Evolutionary conservation across 1,140 invertebrate genomes (phyloP).

Genomic region (Euura saliciscinereae): DNA sequence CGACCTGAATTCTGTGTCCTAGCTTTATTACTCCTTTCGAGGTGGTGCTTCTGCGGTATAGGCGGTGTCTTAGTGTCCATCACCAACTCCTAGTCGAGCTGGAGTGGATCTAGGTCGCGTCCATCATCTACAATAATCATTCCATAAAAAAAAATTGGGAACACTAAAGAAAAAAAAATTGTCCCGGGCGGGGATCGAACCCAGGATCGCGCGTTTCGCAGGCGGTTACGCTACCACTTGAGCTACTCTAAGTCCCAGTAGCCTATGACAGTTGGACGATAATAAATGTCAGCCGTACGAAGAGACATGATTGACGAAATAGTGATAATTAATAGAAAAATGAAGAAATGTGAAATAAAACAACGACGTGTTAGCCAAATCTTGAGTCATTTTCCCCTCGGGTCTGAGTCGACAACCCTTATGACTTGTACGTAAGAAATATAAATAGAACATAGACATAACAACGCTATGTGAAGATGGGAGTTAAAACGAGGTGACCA

Average conservation of each 20-base stretch:
- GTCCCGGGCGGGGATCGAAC: no score
- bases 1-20: slow-evolving; percentile 30
- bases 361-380: slow-evolving; percentile 7
- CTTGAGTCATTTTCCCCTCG: slow-evolving; percentile 12
- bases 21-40: slow-evolving; percentile 30
- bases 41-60: slow-evolving; percentile 46
- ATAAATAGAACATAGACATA: no score
- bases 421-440: no score
- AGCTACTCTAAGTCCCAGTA: slow-evolving; percentile 8
- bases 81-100: slow-evolving; percentile 36
- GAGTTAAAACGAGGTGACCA: slow-evolving; percentile 36
- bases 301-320: no score
- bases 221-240: slow-evolving; percentile 14
- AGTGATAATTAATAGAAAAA: no score
- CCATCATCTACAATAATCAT: slow-evolving; percentile 28
- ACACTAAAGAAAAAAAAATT: no score
- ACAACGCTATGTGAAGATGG: no score
- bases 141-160: slow-evolving; percentile 11
- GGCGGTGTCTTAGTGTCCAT: slow-evolving; percentile 59
- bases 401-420: slow-evolving; percentile 10
- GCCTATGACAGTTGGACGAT: no score
- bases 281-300: no score
- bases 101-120: slow-evolving; percentile 22
- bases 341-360: no score
- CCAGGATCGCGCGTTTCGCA: no score